phyloP scores from a whole-genome alignment of 1,140 invertebrate genomes.

The Drosophila arizonae region DNA sequence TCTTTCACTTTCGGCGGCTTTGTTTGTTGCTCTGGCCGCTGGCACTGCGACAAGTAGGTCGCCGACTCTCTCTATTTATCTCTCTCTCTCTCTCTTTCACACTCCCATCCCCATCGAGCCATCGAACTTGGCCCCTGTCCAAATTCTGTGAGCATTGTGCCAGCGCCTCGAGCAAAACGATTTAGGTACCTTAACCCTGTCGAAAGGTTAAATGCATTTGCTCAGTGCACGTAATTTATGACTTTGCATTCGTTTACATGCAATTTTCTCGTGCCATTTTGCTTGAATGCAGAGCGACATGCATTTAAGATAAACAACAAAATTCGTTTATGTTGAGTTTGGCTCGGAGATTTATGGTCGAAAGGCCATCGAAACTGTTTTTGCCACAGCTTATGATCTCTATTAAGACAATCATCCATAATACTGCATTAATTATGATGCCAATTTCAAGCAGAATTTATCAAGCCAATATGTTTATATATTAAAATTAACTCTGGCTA shows the following conservation, averaged over 20 bases:
- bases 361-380: not conserved
- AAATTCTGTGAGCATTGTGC: constrained; percentile 46
- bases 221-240: constrained; percentile 54
- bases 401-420: too few relatives aligned
- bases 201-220: constrained; percentile 65
- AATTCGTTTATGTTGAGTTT: constrained; percentile 16
- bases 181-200: constrained; percentile 13
- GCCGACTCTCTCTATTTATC: constrained; percentile 22
- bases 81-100: constrained; percentile 26
- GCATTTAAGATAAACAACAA: constrained; percentile 5
- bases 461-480: too few relatives aligned
- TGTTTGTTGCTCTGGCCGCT: constrained; percentile 34
- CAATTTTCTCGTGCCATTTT: not conserved
- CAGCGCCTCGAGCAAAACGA: constrained; percentile 2
- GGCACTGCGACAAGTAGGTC: constrained; percentile 54
- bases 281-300: not conserved
- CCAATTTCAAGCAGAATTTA: too few relatives aligned
- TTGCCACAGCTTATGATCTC: too few relatives aligned
- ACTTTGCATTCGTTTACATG: constrained; percentile 17
- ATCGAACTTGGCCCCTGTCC: constrained; percentile 44
- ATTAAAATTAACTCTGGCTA: too few relatives aligned
- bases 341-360: constrained; percentile 33
- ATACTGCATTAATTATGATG: too few relatives aligned
- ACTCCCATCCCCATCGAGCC: not conserved
- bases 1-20: constrained; percentile 18